Evolutionary conservation across 2,888 invertebrate genomes (phyloP), one percentile per base, ranked within the genome.

Genomic region (Amphipyra berbera): DNA sequence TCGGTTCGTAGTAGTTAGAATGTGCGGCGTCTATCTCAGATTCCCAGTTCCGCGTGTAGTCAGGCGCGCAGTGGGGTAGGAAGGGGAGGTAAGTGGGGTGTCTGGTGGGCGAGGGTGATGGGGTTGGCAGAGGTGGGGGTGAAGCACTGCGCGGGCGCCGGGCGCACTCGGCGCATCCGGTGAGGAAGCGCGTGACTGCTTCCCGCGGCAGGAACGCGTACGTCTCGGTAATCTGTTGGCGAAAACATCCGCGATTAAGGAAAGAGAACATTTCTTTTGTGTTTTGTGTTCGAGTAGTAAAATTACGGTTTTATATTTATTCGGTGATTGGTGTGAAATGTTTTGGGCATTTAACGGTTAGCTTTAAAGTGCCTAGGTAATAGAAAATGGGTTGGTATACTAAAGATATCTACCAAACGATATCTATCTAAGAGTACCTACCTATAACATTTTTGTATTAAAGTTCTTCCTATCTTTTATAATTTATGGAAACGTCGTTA

Each of bases 141-240:
- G 96, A 96, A 60, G 95, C 88, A 74, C 96, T 97, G 88, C 96
- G 96, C 82, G 97, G 97, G 84, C 97, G 96, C 86, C 97, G 96
- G 87, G 98, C 98, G 92, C 99, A 99, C 92, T 98, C 98, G 45
- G 98, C 97, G 91, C 99, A 99, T 82, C 98, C 98, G 91, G 99
- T 97, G 64, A 99, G 96, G 95, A 99, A 99, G 82, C 98, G 97
- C 64, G 99, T 99, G 88, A 99, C 99, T 52, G 99, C 99, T 93
- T 99, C 99, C 61, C 99, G 97, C 5, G 99, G 99, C 81, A 99
- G 96, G 89, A 99, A 99, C 53, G 98, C 98, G 95, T 98, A 99
- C 67, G 98, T 98, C 95, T 99, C 99, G 55, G 99, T 98, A 86
- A 99, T 99, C 99, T 99, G 96, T 63, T 95, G 95, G 80, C 86